Evolutionary conservation across 1,140 invertebrate species (phyloP), one percentile per base, ranked within the genome.

Genomic region (Chrysoperla carnea): DNA sequence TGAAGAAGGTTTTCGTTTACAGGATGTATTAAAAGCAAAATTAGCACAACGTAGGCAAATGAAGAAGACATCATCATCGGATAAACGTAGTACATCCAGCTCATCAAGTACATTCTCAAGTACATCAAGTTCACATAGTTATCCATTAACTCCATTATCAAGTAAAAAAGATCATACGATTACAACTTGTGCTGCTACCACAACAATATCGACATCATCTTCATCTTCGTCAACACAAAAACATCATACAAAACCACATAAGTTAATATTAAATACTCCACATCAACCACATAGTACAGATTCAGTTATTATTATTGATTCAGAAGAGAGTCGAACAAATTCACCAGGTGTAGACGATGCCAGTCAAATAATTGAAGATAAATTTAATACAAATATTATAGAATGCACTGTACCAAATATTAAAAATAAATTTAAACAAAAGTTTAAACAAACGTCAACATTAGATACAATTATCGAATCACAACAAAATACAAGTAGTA

Each of bases 1-100:
- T 36, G 55, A 69, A 14, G 74, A 80, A 51, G 79, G 81, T 6
- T 85, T 86, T 56, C 62, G 78, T 27, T 55, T 83, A n/a, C 52
- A 70, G 55, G 72, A 75, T 52, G 78, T 81, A 43, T 62, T 67
- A 17, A 76, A 72, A 42, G 80, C 81, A 1, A 76, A 77, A 46
- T 57, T 85, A 13, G 81, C 80, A 29, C 76, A 81, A 56, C 61
- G 81, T 23, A 60, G 81, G 7, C 72, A 77, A 50, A 55, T 72
- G 43, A 81, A 81, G 48, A 75, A 78, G 51, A 69, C 8, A 39
- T 59, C 55, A 5, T 60, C 56, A 1, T 23, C 17, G 5, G 57
- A 58, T 35, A 57, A 59, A 38, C 54, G 56, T 39, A 55, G 52
- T 45, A 52, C 48, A 14, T 23, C 17, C 17, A 52, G 52, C 15